A percentile compares a stretch with the other conserved stretches of the same genome.
Evolutionary conservation across 2,888 invertebrate species (phyloP).

Genomic region (Drosophila mayaguana): DNA sequence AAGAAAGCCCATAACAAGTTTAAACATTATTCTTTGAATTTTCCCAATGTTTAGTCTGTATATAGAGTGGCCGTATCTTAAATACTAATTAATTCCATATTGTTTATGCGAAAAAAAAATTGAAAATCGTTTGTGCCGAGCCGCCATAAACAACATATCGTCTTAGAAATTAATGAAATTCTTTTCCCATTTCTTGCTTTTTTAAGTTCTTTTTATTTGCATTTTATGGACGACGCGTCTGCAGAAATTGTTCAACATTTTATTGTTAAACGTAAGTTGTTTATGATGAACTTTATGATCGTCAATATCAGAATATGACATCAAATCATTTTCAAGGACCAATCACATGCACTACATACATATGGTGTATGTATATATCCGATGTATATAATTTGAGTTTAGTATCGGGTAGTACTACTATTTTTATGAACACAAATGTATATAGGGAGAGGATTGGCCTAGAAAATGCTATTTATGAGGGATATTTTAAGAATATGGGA

Average conservation of each 20-base stretch:
- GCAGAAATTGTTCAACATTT: conserved; percentile 29
- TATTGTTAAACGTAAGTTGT: conserved; percentile 48
- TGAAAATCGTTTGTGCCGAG: conserved; percentile 32
- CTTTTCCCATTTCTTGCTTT: conserved; percentile 21
- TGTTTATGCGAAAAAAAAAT: conserved; percentile 50
- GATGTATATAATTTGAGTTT: background rate
- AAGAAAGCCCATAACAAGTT: conserved; percentile 42
- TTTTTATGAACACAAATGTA: no score
- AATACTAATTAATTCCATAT: conserved; percentile 35
- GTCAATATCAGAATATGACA: conserved; percentile 42
- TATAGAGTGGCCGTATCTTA: conserved; percentile 17
- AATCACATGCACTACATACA: conserved; percentile 2
- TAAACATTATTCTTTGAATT: conserved; percentile 34
- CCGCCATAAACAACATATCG: conserved; percentile 68
- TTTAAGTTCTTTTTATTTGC: conserved; percentile 19
- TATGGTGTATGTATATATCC: background rate
- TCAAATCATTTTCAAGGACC: conserved; percentile 49
- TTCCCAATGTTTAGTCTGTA: conserved; percentile 7
- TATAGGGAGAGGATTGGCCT: no score
- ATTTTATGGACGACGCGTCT: conserved; percentile 56
- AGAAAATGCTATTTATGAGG: background rate
- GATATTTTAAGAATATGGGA: background rate
- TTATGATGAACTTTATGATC: conserved; percentile 47
- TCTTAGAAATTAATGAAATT: conserved; percentile 61
- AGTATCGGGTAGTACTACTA: background rate